phyloP scores from a whole-genome alignment of 2,888 invertebrate genomes.

The Galerucella nymphaeae region DNA sequence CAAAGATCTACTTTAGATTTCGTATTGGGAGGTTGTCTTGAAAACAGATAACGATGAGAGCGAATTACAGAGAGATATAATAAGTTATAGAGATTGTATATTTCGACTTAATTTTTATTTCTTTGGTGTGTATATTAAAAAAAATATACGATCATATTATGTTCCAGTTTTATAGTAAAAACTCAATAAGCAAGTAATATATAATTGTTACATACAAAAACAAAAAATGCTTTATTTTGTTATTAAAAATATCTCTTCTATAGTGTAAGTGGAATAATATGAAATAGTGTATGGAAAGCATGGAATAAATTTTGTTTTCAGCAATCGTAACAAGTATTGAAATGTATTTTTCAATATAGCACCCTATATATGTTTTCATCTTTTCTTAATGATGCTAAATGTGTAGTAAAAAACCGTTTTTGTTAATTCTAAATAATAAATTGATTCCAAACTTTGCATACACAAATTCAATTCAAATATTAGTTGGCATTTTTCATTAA shows the following conservation, averaged over 20 bases:
- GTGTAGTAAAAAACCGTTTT: no score
- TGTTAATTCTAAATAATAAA: no score
- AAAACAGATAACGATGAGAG: slow-evolving; percentile 44
- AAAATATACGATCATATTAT: slow-evolving; percentile 63
- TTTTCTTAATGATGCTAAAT: no score
- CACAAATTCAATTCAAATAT: not conserved
- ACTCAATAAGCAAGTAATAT: slow-evolving; percentile 62
- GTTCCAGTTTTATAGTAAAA: slow-evolving; percentile 64
- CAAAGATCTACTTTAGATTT: slow-evolving; percentile 43
- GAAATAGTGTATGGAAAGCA: not conserved
- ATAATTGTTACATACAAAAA: slow-evolving; percentile 60
- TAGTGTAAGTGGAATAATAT: not conserved
- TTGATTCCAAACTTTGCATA: no score
- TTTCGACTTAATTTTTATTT: slow-evolving; percentile 58
- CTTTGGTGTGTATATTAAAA: slow-evolving; percentile 64
- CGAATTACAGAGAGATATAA: slow-evolving; percentile 52
- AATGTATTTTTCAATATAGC: no score
- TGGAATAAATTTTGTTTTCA: not conserved
- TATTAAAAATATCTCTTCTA: not conserved
- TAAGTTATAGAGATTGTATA: slow-evolving; percentile 54
- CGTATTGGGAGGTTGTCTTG: slow-evolving; percentile 33
- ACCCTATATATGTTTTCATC: no score
- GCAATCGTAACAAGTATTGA: not conserved
- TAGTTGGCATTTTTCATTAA: slow-evolving; percentile 57
- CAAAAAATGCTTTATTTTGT: slow-evolving; percentile 56